Base-by-base conservation (phyloP, 2,797 vertebrate genomes). In the Acestrorhynchus altus region DNA sequence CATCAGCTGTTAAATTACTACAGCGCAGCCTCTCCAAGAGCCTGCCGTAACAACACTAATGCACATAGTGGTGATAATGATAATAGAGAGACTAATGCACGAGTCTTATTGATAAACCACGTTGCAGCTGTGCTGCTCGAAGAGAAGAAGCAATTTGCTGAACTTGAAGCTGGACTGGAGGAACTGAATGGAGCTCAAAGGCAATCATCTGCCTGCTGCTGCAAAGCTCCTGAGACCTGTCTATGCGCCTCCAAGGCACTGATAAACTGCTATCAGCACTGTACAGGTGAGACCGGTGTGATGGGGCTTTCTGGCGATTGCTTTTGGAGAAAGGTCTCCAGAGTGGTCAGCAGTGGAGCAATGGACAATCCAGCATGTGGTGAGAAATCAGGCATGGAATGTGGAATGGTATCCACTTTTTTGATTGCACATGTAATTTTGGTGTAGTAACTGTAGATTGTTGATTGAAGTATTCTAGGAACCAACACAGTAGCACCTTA, bases 351-450 rank as follows among this genome's bases (percentile, higher is more conserved):
- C 16, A 65, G 28, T 40, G 72, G 65, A 8, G 57, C 16, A 65
- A 42, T 40, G 72, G 65, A 76, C 79, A 65, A 44, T 49, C 51
- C 47, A 61, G 74, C 40, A 20, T 67, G 54, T 28, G 26, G 18
- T 42, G 20, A 1, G 12, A n/a, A 64, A 44, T 3, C n/a, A 13
- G 4, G 8, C 39, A n/a, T n/a, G n/a, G n/a, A n/a, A 35, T 35
- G 2, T 2, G 6, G 31, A 35, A 35, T 35, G 31, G 6, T 35
- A 35, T 35, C 31, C 31, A 35, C 2, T 6, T 35, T 35, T 35
- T 35, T 35, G 31, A 35, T 35, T 35, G 31, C 2, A 2, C 31
- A 35, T 35, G 31, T 35, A 6, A 6, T 35, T 2, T 35, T 6
- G 31, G 6, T 6, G 6, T 35, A 35, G 6, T 35, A 35, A 35